Conservation (phyloP, 2,113 vertebrate species). For the Grantiella picta region DNA sequence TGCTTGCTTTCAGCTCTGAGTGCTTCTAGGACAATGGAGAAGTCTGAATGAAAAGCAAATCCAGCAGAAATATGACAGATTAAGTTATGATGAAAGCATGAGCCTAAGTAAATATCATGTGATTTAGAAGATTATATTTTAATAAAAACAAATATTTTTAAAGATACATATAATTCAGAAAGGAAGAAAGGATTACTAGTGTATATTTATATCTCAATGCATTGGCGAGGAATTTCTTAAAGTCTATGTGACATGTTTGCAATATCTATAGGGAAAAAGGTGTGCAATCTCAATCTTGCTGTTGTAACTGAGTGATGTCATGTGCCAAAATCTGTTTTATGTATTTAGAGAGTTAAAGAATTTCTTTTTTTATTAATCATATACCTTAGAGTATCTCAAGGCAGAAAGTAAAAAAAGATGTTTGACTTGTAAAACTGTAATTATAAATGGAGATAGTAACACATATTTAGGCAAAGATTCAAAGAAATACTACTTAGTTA, state of each 20-base stretch:
- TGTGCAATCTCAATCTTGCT: neutral
- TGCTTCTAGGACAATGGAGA: neutral
- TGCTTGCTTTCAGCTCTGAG: neutral
- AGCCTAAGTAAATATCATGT: neutral
- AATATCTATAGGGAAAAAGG: neutral
- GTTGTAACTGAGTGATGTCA: neutral
- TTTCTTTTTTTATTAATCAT: neutral
- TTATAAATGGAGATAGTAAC: neutral
- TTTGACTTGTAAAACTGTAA: neutral
- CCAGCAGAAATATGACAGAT: neutral
- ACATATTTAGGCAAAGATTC: neutral
- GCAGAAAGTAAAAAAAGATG: neutral
- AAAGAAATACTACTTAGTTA: neutral
- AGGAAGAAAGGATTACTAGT: neutral
- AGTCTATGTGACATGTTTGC: neutral
- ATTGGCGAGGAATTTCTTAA: neutral
- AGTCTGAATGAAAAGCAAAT: neutral
- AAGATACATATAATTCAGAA: neutral
- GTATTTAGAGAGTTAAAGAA: neutral
- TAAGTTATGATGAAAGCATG: slow-evolving; percentile 1
- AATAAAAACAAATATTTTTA: slow-evolving; percentile 32
- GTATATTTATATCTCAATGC: neutral
- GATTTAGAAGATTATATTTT: slow-evolving; percentile 18
- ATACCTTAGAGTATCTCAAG: neutral
- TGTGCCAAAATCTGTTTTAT: neutral